Conservation (phyloP, 1,140 invertebrate species). For the Ceratina australensis region DNA sequence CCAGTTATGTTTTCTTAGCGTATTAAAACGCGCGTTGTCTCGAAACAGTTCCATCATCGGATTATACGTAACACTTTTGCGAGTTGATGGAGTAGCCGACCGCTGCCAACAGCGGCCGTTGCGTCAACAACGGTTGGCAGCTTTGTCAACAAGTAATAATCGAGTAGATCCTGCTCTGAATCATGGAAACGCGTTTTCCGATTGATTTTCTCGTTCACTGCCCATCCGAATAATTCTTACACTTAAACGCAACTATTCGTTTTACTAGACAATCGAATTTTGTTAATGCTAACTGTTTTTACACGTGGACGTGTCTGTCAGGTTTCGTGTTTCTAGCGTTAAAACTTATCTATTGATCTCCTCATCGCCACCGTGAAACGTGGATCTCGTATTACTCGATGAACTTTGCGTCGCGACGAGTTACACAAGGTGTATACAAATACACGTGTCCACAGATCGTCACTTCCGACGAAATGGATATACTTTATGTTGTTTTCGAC, state of each 20-base stretch:
- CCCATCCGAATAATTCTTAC: no score
- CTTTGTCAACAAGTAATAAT: slow-evolving; percentile 28
- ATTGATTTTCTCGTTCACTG: slow-evolving; percentile 16
- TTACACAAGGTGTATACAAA: not conserved
- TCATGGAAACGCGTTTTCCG: not conserved
- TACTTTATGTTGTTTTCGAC: slow-evolving; percentile 33
- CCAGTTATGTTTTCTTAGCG: not conserved
- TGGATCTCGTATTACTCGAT: not conserved
- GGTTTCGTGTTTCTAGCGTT: no score
- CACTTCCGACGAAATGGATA: slow-evolving; percentile 7
- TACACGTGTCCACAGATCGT: not conserved
- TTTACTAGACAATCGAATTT: no score
- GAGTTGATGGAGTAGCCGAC: not conserved
- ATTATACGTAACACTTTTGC: slow-evolving; percentile 6
- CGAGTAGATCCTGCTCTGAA: slow-evolving; percentile 12
- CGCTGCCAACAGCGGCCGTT: not conserved
- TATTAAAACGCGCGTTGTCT: not conserved
- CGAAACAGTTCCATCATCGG: slow-evolving; percentile 11
- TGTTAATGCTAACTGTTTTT: no score
- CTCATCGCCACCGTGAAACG: not conserved
- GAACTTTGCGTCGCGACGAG: slow-evolving; percentile 6
- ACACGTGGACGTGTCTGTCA: no score
- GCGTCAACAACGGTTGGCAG: slow-evolving; percentile 8
- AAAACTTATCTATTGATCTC: no score
- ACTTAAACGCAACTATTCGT: no score